Evolutionary conservation across 2,888 invertebrate genomes (phyloP), one percentile per base, ranked within the genome.

Genomic region (Rugalucina vietnamica): DNA sequence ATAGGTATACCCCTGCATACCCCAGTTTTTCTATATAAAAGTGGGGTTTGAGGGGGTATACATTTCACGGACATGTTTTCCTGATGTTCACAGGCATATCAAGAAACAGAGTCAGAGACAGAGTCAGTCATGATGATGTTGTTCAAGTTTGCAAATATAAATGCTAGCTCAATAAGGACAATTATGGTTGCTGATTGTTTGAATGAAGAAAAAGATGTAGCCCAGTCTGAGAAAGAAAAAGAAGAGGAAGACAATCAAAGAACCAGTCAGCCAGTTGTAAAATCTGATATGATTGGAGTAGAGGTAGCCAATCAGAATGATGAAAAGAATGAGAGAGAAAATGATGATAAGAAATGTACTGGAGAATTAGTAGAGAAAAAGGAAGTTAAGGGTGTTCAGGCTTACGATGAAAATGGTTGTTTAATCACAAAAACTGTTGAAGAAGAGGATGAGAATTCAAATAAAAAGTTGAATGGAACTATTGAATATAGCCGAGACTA

Each of bases 61-160:
- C n/a, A n/a, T n/a, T n/a, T n/a, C n/a, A n/a, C n/a, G n/a, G n/a
- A n/a, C n/a, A n/a, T n/a, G n/a, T n/a, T n/a, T n/a, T n/a, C n/a
- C n/a, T n/a, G n/a, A n/a, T n/a, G 79, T 18, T 89, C 89, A 39
- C 90, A 94, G 95, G 97, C 97, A 3, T 97, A 96, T 82, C 97
- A 97, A 93, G 97, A 97, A 94, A 96, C 96, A 1, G 96, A 97
- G 84, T 97, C 97, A 0, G 97, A 97, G 93, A 96, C 97, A 92
- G 96, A 97, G 57, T 97, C 97, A 0, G 97, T 98, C 70, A 93
- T 93, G 50, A 94, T 94, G 93, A 84, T 92, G 60, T 87, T 94
- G 29, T 94, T 93, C 84, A 93, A 93, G 50, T 97, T 98, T 94
- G 97, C 97, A 93, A 98, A 97, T 94, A 92, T 94, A 69, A 97